Evolutionary conservation across 2,797 vertebrate species (phyloP), one percentile per base, ranked within the genome.

Genomic region (Phoxinus dragarum): DNA sequence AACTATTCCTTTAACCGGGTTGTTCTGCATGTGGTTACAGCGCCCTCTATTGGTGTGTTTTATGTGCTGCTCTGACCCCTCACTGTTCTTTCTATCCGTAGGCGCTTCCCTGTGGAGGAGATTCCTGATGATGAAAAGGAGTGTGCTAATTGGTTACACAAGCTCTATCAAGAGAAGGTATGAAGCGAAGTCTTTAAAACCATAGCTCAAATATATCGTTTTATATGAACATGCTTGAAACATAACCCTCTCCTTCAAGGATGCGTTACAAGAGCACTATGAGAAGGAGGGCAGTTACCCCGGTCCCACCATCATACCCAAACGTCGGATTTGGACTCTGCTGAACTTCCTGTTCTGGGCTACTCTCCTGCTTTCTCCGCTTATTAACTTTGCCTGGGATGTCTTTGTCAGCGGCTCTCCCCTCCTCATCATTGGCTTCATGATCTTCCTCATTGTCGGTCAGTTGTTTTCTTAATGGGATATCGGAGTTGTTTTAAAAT

Each of bases 151-250:
- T 99, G 98, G 98, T 97, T 99, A 87, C 98, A 99, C 91, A 98
- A 96, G 88, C 96, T 99, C 88, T 99, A 99, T 92, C 97, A 98
- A 93, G 98, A 99, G 91, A 99, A 99, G 96, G 98, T 99, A 94
- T 84, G 66, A 68, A 52, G 38, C 42, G 4, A 56, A 2, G 38
- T 38, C 4, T 85, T 61, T 16, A 66, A 34, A 34, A 17, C 17
- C 64, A 14, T 34, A 31, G 61, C 31, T 31, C 1, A 64, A 16
- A 31, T 66, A 34, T 16, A 34, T 21, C 17, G 31, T 23, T 52
- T 14, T 12, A 31, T 10, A 66, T 66, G 8, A 21, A 80, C 42
- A 47, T n/a, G 12, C 38, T 42, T 27, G 11, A 34, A 19, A 34
- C 66, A n/a, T 31, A 2, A 80, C 6, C 88, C 42, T 66, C 42